Base-by-base conservation (phyloP, 2,797 vertebrate species). In the Spinus olivaceus region DNA sequence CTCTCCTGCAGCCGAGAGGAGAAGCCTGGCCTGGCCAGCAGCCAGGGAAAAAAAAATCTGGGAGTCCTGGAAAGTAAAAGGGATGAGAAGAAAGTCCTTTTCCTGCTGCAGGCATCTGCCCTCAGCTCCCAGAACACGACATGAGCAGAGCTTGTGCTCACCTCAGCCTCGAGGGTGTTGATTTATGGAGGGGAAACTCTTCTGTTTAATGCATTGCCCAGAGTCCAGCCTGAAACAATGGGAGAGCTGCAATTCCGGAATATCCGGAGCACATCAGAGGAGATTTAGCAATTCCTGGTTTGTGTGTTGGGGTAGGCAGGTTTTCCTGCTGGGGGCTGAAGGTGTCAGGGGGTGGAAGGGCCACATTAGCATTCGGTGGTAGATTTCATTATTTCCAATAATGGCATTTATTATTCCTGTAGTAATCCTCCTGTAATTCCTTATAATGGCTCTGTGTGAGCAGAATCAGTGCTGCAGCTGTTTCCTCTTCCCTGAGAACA, bases 341-440 rank as follows among this genome's bases (percentile, higher is more conserved):
- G 65, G 35, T 60, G 18, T 73, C 56, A 25, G 56, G 16, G 3
- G 16, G 12, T 74, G 81, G 56, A 63, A 76, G 63, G 64, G 47
- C n/a, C 8, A 1, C 77, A 21, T 82, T 70, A 74, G 60, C 21
- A 9, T 57, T 92, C 13, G 10, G 54, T 63, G 67, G 23, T 57
- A 8, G 71, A 64, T 42, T 87, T 56, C 70, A 27, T 85, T 82
- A 54, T 80, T 85, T 57, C 71, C 63, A 79, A 47, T 88, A 81
- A 76, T 24, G 41, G 50, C 57, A 49, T 94, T 88, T 70, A 94
- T 85, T 91, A 91, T 93, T 94, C 54, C 81, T 82, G 61, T 24
- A n/a, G 49, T 88, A 39, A 94, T 87, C 79, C 1, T 0, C 8
- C 87, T 80, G 70, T 65, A 71, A 87, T 63, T 79, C 77, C 84